Base-by-base conservation (phyloP, 2,113 vertebrate species). In the Scalopus aquaticus region DNA sequence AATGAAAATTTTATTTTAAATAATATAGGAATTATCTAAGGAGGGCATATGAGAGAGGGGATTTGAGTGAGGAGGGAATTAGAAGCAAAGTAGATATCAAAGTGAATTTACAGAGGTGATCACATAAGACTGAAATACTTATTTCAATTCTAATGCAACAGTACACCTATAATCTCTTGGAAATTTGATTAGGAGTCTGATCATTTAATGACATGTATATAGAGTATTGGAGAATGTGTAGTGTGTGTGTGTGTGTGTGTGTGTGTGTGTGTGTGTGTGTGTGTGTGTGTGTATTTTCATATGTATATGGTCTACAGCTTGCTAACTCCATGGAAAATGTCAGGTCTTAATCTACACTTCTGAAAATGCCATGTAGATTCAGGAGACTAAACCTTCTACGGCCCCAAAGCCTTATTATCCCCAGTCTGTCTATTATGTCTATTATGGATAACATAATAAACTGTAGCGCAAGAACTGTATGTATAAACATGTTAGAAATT, bases 101-200 rank as follows among this genome's bases (percentile, higher is more conserved):
- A 80, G 49, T 51, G 49, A 51, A 51, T 88, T 79, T 78, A 42
- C 46, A 62, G 60, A 73, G 4, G 13, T 56, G 39, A 88, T 26
- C 32, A 80, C 37, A 46, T n/a, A 88, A 96, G 92, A 60, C 19
- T 35, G 73, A 82, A 69, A 82, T 51, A 69, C 72, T 67, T 80
- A 37, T 78, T 85, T 37, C 42, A 2, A 10, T 42, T 70, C 37
- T 22, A 44, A 69, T 42, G 20, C 26, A 24, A 37, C 69, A 49
- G 24, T 28, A 15, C 11, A 2, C 58, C 42, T 35, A 4, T 5
- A 39, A 76, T 65, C 44, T 70, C 26, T 1, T 17, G 54, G 22
- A 16, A 65, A 62, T 46, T 60, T 81, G n/a, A 26, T 83, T 3
- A 30, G 16, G 26, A 72, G 20, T 39, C 9, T 46, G 10, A 13